phyloP scores from a whole-genome alignment of 2,888 invertebrate genomes.

The Dasysyrphus tricinctus region DNA sequence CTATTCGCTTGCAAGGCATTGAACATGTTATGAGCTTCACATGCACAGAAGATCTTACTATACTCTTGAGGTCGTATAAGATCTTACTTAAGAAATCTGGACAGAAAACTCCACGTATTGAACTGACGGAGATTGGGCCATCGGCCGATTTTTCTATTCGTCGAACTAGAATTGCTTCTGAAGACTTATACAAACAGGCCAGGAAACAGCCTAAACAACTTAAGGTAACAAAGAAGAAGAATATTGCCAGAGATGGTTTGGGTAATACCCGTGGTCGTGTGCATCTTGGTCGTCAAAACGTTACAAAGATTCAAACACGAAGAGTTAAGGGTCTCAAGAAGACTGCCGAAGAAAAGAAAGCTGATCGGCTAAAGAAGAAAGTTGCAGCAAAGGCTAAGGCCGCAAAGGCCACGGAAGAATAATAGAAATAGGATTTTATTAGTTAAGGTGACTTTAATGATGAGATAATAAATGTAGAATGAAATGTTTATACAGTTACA shows the following conservation, averaged over 20 bases:
- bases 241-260: constrained; percentile 92
- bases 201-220: constrained; percentile 91
- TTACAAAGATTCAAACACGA: constrained; percentile 91
- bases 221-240: constrained; percentile 94
- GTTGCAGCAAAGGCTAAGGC: constrained; percentile 79
- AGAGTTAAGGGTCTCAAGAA: constrained; percentile 95
- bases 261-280: constrained; percentile 96
- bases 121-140: constrained; percentile 91
- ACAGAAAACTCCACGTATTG: constrained; percentile 93
- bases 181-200: constrained; percentile 93
- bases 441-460: constrained; percentile 30
- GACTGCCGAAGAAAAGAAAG: constrained; percentile 88
- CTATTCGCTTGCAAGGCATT: constrained; percentile 94
- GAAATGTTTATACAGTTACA: constrained; percentile 7
- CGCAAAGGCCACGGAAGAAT: constrained; percentile 76
- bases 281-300: constrained; percentile 95
- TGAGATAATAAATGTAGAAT: constrained; percentile 25
- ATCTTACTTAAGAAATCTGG: constrained; percentile 96
- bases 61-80: constrained; percentile 91
- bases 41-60: constrained; percentile 89
- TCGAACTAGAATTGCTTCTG: constrained; percentile 94
- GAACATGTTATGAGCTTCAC: constrained; percentile 97
- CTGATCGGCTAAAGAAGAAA: constrained; percentile 85
- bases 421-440: constrained; percentile 44
- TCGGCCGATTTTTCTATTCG: constrained; percentile 93